These are phyloP conservation scores for Drosophila setifemur DNA, from an alignment of 1,140 invertebrate genomes.

Conservation along the genomic window DNA sequence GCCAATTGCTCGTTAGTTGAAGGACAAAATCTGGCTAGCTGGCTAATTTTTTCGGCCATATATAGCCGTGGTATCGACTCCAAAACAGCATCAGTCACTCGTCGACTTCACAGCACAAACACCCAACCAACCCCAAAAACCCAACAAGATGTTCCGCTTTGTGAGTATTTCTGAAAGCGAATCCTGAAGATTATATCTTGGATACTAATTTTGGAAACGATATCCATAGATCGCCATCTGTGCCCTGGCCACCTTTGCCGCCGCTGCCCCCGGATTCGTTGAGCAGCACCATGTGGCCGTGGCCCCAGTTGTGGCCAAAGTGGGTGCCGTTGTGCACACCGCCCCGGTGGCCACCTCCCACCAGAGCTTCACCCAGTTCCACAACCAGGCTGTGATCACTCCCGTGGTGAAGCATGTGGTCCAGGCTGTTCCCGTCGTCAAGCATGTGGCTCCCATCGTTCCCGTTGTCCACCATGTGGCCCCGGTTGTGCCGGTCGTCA, in stretches of 20 bases:
- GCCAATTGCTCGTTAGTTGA: slow-evolving; percentile 49
- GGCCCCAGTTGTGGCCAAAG: slow-evolving; percentile 60
- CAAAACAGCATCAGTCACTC: slow-evolving; percentile 59
- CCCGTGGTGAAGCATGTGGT: slow-evolving; percentile 63
- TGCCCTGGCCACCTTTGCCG: slow-evolving; percentile 59
- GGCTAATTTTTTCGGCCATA: slow-evolving; percentile 35
- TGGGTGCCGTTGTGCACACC: slow-evolving; percentile 55
- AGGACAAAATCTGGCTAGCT: too few species aligned
- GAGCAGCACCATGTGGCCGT: slow-evolving; percentile 59
- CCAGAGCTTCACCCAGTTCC: slow-evolving; percentile 81
- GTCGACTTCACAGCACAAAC: slow-evolving; percentile 42
- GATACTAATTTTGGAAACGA: not conserved
- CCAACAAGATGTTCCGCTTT: slow-evolving; percentile 67
- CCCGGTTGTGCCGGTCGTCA: slow-evolving; percentile 64
- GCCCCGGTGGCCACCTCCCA: slow-evolving; percentile 82
- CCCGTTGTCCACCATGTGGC: slow-evolving; percentile 42
- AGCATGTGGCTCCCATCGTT: slow-evolving; percentile 63
- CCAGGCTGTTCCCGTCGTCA: slow-evolving; percentile 61
- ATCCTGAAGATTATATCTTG: too few species aligned
- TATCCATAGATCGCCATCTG: slow-evolving; percentile 55
- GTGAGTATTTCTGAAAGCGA: slow-evolving; percentile 40
- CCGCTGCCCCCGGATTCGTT: slow-evolving; percentile 65
- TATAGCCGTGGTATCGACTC: slow-evolving; percentile 29
- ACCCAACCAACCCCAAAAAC: not conserved
- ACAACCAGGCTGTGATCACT: slow-evolving; percentile 59